A percentile compares a stretch with the other conserved stretches of the same genome.
Conservation (phyloP, 2,888 invertebrate species). For the Eupithecia inturbata region DNA sequence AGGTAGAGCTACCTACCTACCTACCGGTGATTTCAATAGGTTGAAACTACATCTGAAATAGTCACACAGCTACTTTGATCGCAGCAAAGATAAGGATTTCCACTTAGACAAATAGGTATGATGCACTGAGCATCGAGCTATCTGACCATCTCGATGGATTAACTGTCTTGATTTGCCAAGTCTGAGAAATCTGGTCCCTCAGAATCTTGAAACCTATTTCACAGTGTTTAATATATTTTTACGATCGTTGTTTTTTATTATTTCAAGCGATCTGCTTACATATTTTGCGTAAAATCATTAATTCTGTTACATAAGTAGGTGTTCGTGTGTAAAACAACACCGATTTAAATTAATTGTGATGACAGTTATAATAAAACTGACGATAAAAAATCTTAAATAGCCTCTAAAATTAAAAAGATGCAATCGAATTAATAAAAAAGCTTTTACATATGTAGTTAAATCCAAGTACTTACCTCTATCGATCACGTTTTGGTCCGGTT, state of each 20-base stretch:
- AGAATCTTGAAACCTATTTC: conserved; percentile 3
- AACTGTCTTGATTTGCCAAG: conserved; percentile 46
- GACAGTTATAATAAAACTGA: neutral
- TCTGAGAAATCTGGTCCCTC: neutral
- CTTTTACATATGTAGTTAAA: conserved; percentile 14
- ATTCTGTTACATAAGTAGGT: neutral
- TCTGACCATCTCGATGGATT: conserved; percentile 47
- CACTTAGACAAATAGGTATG: conserved; percentile 25
- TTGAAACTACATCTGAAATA: conserved; percentile 3
- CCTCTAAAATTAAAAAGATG: conserved; percentile 4
- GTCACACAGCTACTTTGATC: conserved; percentile 20
- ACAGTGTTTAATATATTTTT: neutral
- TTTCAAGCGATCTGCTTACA: neutral
- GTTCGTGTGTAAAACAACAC: neutral
- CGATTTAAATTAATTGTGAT: neutral
- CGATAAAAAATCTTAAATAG: neutral
- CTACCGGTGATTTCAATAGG: conserved; percentile 1
- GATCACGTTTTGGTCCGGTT: conserved; percentile 1
- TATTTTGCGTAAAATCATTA: neutral
- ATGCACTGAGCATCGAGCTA: conserved; percentile 30
- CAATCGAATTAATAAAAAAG: neutral
- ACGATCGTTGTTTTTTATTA: neutral
- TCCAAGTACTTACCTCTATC: neutral
- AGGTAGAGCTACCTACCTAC: neutral
- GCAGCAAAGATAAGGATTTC: conserved; percentile 30